Conservation (phyloP, 2,888 invertebrate genomes). For the Altica lythri region DNA sequence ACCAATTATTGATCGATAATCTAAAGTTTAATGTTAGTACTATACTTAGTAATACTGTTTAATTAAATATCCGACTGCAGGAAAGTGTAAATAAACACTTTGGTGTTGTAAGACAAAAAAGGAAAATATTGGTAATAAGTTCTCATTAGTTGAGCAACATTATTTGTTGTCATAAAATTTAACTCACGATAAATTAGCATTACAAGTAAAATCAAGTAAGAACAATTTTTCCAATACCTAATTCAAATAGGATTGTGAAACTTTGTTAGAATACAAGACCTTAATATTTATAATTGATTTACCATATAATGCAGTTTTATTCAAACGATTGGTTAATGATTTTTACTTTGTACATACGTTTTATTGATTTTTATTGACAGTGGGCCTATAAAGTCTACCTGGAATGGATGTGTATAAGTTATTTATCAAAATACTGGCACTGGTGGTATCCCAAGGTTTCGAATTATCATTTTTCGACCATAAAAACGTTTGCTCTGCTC, state of each 20-base stretch:
- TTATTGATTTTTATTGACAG: constrained; percentile 44
- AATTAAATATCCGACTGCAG: constrained; percentile 4
- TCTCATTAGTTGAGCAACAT: constrained; percentile 27
- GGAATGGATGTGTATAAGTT: constrained; percentile 46
- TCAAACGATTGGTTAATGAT: constrained; percentile 1
- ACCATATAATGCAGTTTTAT: constrained; percentile 19
- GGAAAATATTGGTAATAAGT: constrained; percentile 21
- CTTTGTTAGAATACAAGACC: constrained; percentile 16
- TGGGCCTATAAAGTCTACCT: constrained; percentile 49
- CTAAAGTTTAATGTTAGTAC: constrained; percentile 4
- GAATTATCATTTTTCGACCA: constrained; percentile 50
- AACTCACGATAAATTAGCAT: constrained; percentile 23
- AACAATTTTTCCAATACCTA: constrained; percentile 34
- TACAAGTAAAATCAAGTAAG: constrained; percentile 29
- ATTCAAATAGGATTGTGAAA: constrained; percentile 37
- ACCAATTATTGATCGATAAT: constrained; percentile 9
- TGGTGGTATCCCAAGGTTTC: constrained; percentile 49
- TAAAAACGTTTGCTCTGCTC: constrained; percentile 44
- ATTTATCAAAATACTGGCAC: constrained; percentile 51
- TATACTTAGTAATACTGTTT: constrained; percentile 7
- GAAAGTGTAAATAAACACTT: constrained; percentile 10
- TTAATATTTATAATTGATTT: constrained; percentile 9
- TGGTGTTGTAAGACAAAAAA: constrained; percentile 17
- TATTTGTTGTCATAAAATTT: constrained; percentile 28
- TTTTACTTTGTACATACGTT: neutral